Evolutionary conservation across 2,113 vertebrate genomes (phyloP).

Genomic region (Ginglymostoma cirratum): DNA sequence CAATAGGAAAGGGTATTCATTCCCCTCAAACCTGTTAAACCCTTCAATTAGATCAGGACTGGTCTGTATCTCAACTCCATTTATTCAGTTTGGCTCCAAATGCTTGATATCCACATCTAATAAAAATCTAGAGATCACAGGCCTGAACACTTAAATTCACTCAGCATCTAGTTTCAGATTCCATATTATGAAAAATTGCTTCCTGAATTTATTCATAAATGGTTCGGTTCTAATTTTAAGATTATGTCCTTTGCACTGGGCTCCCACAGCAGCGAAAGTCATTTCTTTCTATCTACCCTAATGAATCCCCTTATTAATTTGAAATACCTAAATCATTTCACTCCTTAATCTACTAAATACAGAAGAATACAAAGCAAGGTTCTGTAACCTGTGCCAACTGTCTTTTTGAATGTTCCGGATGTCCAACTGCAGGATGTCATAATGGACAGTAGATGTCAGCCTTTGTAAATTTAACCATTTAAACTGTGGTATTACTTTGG

Average conservation of each 20-base stretch:
- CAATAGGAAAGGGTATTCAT: not conserved
- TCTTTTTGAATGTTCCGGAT: no score
- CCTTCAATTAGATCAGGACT: not conserved
- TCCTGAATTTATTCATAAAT: not conserved
- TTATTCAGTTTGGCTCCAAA: not conserved
- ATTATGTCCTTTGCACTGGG: not conserved
- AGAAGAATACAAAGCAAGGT: not conserved
- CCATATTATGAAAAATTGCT: not conserved
- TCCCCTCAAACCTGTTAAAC: not conserved
- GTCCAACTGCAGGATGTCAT: no score
- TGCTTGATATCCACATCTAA: not conserved
- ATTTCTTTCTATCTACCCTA: not conserved
- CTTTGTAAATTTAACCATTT: not conserved
- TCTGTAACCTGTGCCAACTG: not conserved
- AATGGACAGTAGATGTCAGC: no score
- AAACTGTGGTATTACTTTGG: not conserved
- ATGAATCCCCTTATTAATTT: not conserved
- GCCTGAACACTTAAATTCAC: not conserved
- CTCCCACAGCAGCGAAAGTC: not conserved
- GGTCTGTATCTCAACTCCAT: not conserved
- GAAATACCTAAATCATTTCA: not conserved
- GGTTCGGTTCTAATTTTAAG: not conserved
- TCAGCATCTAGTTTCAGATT: not conserved
- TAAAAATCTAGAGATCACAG: not conserved
- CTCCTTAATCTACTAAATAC: not conserved